Percentiles rank a stretch among this genome's conserved stretches.
Conservation (phyloP, 2,113 vertebrate genomes). For the Callionymus lyra region DNA sequence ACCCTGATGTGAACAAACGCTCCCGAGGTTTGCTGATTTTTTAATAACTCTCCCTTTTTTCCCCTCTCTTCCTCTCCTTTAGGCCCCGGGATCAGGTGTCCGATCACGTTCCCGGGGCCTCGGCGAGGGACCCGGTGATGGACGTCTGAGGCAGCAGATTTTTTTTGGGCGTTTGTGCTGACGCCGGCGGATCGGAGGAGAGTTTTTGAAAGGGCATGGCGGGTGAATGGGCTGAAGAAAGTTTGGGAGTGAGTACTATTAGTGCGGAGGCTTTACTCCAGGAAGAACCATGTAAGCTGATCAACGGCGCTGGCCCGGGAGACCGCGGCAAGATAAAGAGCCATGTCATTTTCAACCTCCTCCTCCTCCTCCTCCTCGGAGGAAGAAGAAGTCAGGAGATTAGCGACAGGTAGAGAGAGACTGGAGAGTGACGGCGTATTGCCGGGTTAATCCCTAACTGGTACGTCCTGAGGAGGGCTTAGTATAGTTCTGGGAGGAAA, state of each 20-base stretch:
- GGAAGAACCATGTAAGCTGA: conserved; percentile 50
- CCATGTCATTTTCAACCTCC: too few species aligned
- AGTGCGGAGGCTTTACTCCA: conserved; percentile 40
- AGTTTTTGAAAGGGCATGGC: conserved; percentile 2
- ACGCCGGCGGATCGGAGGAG: conserved; percentile 52
- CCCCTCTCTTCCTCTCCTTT: conserved; percentile 14
- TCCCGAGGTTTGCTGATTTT: not conserved
- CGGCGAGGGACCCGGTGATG: conserved; percentile 46
- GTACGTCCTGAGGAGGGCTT: conserved; percentile 61
- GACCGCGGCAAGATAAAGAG: too few species aligned
- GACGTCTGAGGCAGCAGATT: conserved; percentile 61
- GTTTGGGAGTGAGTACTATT: conserved; percentile 38
- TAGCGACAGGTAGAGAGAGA: conserved; percentile 15
- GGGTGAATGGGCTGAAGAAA: too few species aligned
- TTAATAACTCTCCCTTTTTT: conserved; percentile 7
- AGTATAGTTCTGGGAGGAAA: conserved; percentile 64
- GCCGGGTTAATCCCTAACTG: conserved; percentile 61
- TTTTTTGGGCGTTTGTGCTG: conserved; percentile 52
- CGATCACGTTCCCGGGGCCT: conserved; percentile 54
- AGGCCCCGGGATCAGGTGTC: conserved; percentile 37
- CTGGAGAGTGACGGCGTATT: conserved; percentile 35
- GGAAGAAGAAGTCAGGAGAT: too few species aligned
- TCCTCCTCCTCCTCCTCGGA: too few species aligned
- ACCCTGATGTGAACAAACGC: too few species aligned
- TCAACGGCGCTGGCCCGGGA: too few species aligned